Base-by-base conservation (phyloP, 2,888 invertebrate species). In the Drosophila affinis region DNA sequence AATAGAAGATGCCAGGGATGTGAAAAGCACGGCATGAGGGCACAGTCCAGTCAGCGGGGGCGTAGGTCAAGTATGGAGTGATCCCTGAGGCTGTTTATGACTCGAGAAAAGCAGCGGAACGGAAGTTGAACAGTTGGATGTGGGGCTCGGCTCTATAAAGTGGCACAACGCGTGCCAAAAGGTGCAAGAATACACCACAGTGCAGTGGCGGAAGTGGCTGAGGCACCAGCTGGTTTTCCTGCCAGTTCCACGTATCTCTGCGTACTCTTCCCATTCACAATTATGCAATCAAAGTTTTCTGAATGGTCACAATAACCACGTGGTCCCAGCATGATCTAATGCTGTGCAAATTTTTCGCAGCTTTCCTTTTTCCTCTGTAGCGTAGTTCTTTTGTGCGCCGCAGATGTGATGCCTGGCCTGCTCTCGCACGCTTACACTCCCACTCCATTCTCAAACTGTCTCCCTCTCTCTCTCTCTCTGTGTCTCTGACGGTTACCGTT, bases 81-180 rank as follows among this genome's bases (percentile, higher is more conserved):
- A 74, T 27, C 29, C 29, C 63, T 21, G 45, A 47, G 29, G 44
- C 17, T 47, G 24, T 55, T 64, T 58, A 70, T 62, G 39, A 14
- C 39, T 7, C 39, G 39, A 39, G 39, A 3, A 39, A 14, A 59
- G 32, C 51, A 54, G 55, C 86, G 87, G 88, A 90, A 87, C 86
- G 87, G 88, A 90, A 87, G 81, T 81, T 77, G 51, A 84, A 85
- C 89, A 83, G 83, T 87, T 79, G 87, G 80, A 77, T 46, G 55
- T 39, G 72, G 68, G 24, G 24, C 24, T 24, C 24, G 72, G 71
- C 73, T 67, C 39, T n/a, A 39, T 62, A 62, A 64, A 76, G 61
- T 68, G 72, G 52, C 47, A 75, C 61, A 81, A 70, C 88, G 71
- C 88, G 84, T 86, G 88, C 83, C 75, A 77, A 67, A 67, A 87